Evolutionary conservation across 2,113 vertebrate genomes (phyloP), one percentile per base, ranked within the genome.

Genomic region (Eptesicus fuscus): DNA sequence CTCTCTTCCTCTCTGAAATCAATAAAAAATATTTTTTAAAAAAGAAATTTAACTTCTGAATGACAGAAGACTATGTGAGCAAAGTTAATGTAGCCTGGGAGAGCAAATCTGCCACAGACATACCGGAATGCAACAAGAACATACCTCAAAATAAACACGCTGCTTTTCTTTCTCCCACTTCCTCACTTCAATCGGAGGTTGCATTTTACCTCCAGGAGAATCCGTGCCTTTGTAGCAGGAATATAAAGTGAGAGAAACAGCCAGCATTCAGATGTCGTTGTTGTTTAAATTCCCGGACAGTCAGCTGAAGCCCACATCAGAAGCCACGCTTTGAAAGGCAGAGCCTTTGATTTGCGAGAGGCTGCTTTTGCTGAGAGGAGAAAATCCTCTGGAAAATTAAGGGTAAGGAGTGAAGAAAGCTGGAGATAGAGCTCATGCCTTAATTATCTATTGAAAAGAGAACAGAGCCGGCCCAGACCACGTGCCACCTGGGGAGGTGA

Each of bases 311-410:
- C 90, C 65, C 90, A 96, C 92, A 95, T 95, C 96, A 97, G 93
- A 96, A 95, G 90, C 77, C 40, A 47, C 59, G 7, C 71, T 25
- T 90, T 78, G 94, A 97, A 93, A 95, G 37, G 84, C 80, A 70
- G 70, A 94, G 85, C 78, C 96, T 97, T 97, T 97, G 96, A 97
- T 96, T 94, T 73, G 69, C 49, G 83, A 96, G 95, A 89, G 67
- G 37, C 80, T 94, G 83, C 89, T 96, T 95, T 91, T 70, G 83
- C 96, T n/a, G 51, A 92, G 80, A 95, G 35, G 93, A 96, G 82
- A 93, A 95, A 96, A 95, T 65, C 74, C 76, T 96, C 91, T 90
- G 90, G 95, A 96, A 94, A 96, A 96, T 96, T 93, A 88, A 91
- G 85, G 82, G 77, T 70, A 90, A 56, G 82, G 51, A 93, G 91